Conservation (phyloP, 2,113 vertebrate genomes). For the Caracal caracal region DNA sequence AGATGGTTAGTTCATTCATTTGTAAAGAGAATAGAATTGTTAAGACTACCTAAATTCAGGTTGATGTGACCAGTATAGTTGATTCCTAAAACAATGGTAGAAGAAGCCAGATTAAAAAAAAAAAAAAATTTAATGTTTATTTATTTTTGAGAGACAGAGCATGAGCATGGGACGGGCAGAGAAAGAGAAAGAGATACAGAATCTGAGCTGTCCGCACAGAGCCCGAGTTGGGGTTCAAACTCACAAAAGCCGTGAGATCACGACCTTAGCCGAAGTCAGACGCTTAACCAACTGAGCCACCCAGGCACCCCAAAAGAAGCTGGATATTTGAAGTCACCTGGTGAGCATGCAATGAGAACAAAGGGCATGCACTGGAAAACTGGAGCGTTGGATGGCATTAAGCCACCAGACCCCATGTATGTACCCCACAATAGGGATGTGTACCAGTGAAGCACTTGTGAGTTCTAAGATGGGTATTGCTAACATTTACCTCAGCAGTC, state of each 20-base stretch:
- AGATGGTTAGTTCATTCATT: neutral
- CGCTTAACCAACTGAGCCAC: no score
- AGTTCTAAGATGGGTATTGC: neutral
- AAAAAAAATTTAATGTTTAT: no score
- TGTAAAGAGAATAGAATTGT: neutral
- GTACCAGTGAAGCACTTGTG: no score
- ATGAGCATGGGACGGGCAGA: no score
- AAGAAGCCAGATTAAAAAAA: neutral
- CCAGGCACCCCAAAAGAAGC: neutral
- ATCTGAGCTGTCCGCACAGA: no score
- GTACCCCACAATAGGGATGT: accelerated
- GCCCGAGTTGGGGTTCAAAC: no score
- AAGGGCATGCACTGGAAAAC: accelerated
- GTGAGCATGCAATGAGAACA: neutral
- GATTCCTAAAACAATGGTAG: neutral
- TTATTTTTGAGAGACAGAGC: no score
- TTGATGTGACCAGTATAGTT: neutral
- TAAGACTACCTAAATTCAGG: neutral
- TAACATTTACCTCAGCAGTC: neutral
- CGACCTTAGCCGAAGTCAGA: no score
- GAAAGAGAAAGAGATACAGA: no score
- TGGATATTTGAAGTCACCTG: neutral
- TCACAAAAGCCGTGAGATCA: no score
- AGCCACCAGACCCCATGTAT: neutral
- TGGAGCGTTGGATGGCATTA: neutral